phyloP scores from a whole-genome alignment of 2,888 invertebrate genomes.

The Acleris literana region DNA sequence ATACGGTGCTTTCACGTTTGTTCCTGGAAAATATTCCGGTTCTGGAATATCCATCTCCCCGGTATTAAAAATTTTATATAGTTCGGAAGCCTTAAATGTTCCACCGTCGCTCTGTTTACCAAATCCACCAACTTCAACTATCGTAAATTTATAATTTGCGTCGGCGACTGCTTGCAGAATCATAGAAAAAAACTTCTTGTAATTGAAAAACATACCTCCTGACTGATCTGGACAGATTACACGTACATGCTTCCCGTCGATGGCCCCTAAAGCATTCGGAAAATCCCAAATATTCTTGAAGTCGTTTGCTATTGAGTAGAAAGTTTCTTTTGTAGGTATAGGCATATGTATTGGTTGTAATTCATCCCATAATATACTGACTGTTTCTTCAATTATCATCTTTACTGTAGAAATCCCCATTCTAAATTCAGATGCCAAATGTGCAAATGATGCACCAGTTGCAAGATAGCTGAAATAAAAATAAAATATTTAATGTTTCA shows the following conservation, averaged over 20 bases:
- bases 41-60: too few species aligned
- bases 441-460: constrained; percentile 17
- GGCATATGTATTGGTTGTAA: constrained; percentile 17
- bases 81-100: too few species aligned
- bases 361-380: constrained; percentile 29
- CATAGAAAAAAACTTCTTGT: too few species aligned
- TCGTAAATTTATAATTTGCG: background rate
- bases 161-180: constrained; percentile 17
- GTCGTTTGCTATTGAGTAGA: background rate
- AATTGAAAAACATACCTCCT: constrained; percentile 2
- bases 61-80: too few species aligned
- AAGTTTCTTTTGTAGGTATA: constrained; percentile 28
- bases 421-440: constrained; percentile 33
- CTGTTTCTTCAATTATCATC: constrained; percentile 31
- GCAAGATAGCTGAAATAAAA: constrained; percentile 14
- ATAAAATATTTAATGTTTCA: constrained; percentile 32
- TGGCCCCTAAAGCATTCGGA: constrained; percentile 17
- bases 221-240: constrained; percentile 18
- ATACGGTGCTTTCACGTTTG: constrained; percentile 33
- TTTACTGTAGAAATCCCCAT: constrained; percentile 35
- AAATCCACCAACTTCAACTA: constrained; percentile 5
- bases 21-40: constrained; percentile 29
- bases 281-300: constrained; percentile 26
- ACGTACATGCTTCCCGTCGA: constrained; percentile 23
- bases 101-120: too few species aligned